Conservation (phyloP, 2,113 vertebrate genomes). For the Eulemur macaco region DNA sequence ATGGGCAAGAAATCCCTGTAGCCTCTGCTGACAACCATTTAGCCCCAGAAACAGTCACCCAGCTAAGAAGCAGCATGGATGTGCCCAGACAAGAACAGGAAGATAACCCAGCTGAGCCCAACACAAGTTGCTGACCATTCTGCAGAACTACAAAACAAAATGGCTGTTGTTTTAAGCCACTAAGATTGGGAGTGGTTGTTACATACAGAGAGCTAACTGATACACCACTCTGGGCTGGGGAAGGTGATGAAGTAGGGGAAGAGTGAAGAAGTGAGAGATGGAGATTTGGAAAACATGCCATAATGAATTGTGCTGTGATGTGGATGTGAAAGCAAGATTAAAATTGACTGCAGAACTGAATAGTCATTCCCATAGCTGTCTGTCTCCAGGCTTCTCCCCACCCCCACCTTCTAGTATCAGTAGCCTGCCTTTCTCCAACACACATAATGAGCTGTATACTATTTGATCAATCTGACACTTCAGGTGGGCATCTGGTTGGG, state of each 20-base stretch:
- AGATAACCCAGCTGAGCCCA: not conserved
- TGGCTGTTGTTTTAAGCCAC: not conserved
- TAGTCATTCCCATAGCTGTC: not conserved
- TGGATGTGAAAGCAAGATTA: not conserved
- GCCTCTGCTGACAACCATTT: not conserved
- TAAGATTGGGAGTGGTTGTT: not conserved
- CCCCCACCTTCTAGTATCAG: not conserved
- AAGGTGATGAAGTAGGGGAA: not conserved
- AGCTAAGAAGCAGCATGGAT: not conserved
- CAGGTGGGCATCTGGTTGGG: not conserved
- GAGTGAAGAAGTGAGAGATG: not conserved
- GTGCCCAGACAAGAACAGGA: not conserved
- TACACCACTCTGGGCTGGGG: not conserved
- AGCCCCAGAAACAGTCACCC: not conserved
- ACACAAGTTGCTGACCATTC: not conserved
- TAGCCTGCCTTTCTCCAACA: not conserved
- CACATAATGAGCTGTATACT: not conserved
- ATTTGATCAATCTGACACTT: not conserved
- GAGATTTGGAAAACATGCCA: not conserved
- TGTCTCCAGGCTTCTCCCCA: not conserved
- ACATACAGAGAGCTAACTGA: not conserved
- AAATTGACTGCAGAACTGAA: not conserved
- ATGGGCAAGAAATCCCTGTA: not conserved
- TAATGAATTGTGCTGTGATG: not conserved
- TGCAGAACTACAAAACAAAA: not conserved